A percentile compares a stretch with the other conserved stretches of the same genome.
phyloP scores from a whole-genome alignment of 2,797 vertebrate species.

The Melanotaenia nigrans region DNA sequence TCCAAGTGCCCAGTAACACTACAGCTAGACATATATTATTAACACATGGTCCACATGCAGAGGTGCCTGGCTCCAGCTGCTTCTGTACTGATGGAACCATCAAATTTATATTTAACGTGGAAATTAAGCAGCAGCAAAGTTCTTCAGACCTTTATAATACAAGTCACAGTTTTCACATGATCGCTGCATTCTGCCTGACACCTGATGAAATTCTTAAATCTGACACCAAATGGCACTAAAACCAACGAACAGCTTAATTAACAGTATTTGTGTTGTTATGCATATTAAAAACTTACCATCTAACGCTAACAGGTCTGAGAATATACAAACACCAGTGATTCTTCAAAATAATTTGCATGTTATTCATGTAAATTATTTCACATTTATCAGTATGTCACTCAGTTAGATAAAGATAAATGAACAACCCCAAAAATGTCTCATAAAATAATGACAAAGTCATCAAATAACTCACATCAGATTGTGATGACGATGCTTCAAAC shows the following conservation, averaged over 20 bases:
- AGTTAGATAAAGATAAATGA: conserved; percentile 1
- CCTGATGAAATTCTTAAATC: conserved; percentile 6
- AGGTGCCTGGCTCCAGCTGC: background rate
- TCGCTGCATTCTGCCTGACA: background rate
- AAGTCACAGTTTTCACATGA: background rate
- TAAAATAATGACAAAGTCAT: conserved; percentile 6
- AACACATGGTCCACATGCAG: conserved; percentile 51
- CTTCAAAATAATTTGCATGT: conserved; percentile 20
- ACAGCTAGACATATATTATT: conserved; percentile 42
- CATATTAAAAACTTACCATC: conserved; percentile 4
- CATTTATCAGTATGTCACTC: background rate
- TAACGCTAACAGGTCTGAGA: background rate
- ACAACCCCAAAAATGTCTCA: conserved; percentile 5
- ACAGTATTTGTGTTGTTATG: conserved; percentile 14
- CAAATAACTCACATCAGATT: conserved; percentile 23
- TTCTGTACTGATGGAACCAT: conserved; percentile 8
- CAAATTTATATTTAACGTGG: conserved; percentile 5
- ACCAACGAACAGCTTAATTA: conserved; percentile 24
- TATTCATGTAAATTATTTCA: conserved; percentile 27
- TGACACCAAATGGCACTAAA: background rate
- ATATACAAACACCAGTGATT: conserved; percentile 37
- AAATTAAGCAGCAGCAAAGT: conserved; percentile 23
- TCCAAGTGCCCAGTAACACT: conserved; percentile 33
- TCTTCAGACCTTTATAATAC: conserved; percentile 10
- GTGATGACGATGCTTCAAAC: conserved; percentile 28